Percentiles rank a stretch among this genome's conserved stretches.
Conservation (phyloP, 2,113 vertebrate species). For the Ceyx melanurus region DNA sequence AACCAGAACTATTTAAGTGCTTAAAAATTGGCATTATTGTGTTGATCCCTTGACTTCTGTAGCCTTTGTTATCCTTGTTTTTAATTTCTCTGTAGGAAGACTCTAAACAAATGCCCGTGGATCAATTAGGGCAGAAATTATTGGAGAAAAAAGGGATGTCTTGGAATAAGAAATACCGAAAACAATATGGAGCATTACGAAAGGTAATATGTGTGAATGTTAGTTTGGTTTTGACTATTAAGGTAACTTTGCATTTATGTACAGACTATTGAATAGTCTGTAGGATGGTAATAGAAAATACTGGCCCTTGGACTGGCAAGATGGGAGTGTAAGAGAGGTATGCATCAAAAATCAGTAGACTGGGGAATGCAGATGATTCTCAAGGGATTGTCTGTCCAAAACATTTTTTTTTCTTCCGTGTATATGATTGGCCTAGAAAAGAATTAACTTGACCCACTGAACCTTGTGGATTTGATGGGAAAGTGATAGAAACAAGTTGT, state of each 20-base stretch:
- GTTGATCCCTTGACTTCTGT: background rate
- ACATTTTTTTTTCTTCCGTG: background rate
- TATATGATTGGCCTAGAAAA: background rate
- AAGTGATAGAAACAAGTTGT: background rate
- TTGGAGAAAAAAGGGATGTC: constrained; percentile 86
- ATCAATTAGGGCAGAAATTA: constrained; percentile 92
- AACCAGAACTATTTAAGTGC: background rate
- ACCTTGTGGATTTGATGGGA: background rate
- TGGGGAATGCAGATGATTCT: background rate
- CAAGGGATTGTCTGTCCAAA: background rate
- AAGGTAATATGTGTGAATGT: constrained; percentile 77
- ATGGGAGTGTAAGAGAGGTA: background rate
- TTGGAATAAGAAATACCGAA: constrained; percentile 93
- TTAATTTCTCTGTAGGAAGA: constrained; percentile 64
- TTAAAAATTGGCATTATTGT: background rate
- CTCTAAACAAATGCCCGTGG: constrained; percentile 70
- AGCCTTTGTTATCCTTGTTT: background rate
- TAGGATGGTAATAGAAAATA: background rate
- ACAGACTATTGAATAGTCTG: background rate
- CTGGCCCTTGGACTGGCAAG: background rate
- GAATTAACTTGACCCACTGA: background rate
- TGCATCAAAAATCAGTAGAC: background rate
- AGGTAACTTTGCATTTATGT: background rate
- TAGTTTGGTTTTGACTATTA: background rate
- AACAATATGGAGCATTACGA: constrained; percentile 84